Evolutionary conservation across 30 jellyfish, hydroid and myxozoan species (phyloP).

Genomic region (Sanderia malayensis): DNA sequence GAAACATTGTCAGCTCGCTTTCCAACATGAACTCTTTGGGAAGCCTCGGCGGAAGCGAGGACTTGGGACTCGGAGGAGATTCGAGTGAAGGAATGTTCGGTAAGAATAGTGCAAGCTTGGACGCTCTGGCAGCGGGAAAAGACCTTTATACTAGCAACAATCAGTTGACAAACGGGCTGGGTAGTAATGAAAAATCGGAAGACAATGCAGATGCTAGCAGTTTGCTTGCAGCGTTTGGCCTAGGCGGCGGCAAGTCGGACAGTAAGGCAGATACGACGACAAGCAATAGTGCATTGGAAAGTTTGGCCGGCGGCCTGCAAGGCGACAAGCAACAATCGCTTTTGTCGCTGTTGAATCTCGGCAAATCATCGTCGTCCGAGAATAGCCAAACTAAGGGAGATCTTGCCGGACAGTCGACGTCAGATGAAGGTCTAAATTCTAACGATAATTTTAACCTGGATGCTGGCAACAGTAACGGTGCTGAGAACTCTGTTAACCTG

Average conservation of each 20-base stretch:
- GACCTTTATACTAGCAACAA: slow-evolving; percentile 31
- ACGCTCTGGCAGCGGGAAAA: slow-evolving; percentile 30
- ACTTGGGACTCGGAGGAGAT: slow-evolving; percentile 4
- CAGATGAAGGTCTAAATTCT: background rate
- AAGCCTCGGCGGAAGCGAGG: slow-evolving; percentile 58
- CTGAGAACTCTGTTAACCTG: slow-evolving; percentile 46
- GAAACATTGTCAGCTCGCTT: slow-evolving; percentile 18
- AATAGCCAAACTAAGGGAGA: background rate
- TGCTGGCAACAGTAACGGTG: slow-evolving; percentile 31
- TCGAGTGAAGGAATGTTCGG: background rate
- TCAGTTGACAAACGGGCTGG: slow-evolving; percentile 26
- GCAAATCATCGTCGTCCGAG: slow-evolving; percentile 17
- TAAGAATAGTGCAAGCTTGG: slow-evolving; percentile 1
- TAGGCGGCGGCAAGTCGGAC: slow-evolving; percentile 32
- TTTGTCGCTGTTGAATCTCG: slow-evolving; percentile 42
- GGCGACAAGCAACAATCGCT: slow-evolving; percentile 43
- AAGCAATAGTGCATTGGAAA: slow-evolving; percentile 13
- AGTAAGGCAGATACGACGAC: slow-evolving; percentile 22
- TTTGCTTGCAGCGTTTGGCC: slow-evolving; percentile 51
- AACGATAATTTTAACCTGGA: slow-evolving; percentile 28
- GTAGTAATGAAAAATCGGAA: slow-evolving; percentile 37
- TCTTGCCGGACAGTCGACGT: background rate
- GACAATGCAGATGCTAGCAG: slow-evolving; percentile 29
- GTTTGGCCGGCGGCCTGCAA: slow-evolving; percentile 11
- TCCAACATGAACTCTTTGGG: slow-evolving; percentile 26